phyloP scores from a whole-genome alignment of 2,113 vertebrate genomes.

The Tamias sibiricus region DNA sequence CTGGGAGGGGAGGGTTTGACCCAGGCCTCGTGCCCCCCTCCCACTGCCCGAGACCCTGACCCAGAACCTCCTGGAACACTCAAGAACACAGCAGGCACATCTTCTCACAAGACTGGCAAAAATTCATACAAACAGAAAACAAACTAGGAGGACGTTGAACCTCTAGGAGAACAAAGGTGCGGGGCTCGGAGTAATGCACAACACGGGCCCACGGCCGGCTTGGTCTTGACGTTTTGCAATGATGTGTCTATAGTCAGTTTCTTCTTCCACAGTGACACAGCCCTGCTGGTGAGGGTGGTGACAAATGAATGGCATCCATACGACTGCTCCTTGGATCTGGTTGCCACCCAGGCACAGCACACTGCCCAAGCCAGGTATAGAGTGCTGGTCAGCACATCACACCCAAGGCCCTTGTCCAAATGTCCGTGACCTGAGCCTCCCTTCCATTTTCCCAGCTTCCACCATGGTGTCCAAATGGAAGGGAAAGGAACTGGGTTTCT shows the following conservation, averaged over 20 bases:
- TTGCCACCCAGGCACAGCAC: background rate
- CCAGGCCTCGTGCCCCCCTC: background rate
- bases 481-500: background rate
- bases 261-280: slow-evolving; percentile 48
- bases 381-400: accelerated
- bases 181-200: slow-evolving; percentile 22
- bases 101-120: background rate
- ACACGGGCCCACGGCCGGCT: accelerated
- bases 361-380: accelerated
- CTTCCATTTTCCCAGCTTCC: background rate
- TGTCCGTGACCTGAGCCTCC: background rate
- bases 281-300: background rate
- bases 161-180: background rate
- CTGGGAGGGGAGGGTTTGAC: background rate
- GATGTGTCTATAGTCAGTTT: background rate
- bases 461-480: background rate
- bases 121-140: background rate
- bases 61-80: background rate
- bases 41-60: background rate
- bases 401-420: background rate
- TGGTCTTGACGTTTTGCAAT: background rate
- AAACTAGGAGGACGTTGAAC: background rate
- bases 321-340: background rate
- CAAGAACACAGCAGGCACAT: background rate
- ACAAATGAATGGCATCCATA: background rate